Conservation (phyloP, 1,140 invertebrate genomes). For the Bombyx mandarina region DNA sequence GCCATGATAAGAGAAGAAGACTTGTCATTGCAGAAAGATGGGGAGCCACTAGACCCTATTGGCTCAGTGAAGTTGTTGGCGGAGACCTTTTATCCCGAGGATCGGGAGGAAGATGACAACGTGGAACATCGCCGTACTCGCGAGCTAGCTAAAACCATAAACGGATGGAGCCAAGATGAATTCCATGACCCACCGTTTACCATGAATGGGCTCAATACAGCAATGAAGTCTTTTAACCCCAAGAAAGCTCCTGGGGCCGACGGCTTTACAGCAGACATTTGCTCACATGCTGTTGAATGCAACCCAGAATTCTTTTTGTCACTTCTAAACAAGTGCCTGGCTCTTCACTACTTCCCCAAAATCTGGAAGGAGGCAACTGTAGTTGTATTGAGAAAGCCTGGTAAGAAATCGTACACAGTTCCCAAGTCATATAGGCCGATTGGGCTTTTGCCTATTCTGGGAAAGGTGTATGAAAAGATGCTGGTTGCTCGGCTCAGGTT, state of each 20-base stretch:
- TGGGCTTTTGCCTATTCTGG: too few species aligned
- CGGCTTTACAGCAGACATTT: slow-evolving; percentile 9
- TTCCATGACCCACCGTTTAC: slow-evolving; percentile 5
- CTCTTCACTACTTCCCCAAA: neutral
- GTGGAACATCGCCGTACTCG: neutral
- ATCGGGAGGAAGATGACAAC: slow-evolving; percentile 2
- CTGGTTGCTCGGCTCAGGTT: too few species aligned
- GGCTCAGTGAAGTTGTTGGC: slow-evolving; percentile 4
- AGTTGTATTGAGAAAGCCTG: too few species aligned
- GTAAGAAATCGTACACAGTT: too few species aligned
- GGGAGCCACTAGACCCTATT: neutral
- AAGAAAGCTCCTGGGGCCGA: slow-evolving; percentile 10
- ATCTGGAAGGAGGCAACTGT: slow-evolving; percentile 1
- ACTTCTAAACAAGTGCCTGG: neutral
- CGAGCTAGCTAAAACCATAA: neutral
- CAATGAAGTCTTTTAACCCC: neutral
- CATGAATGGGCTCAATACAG: neutral
- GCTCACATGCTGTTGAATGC: neutral
- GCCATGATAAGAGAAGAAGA: slow-evolving; percentile 9
- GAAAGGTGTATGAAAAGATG: too few species aligned
- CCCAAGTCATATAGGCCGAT: too few species aligned
- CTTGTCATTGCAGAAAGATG: neutral
- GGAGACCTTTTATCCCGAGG: slow-evolving; percentile 5
- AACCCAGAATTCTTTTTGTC: neutral
- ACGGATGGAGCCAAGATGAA: neutral